Conservation (phyloP, 2,113 vertebrate genomes). For the Lota lota region DNA sequence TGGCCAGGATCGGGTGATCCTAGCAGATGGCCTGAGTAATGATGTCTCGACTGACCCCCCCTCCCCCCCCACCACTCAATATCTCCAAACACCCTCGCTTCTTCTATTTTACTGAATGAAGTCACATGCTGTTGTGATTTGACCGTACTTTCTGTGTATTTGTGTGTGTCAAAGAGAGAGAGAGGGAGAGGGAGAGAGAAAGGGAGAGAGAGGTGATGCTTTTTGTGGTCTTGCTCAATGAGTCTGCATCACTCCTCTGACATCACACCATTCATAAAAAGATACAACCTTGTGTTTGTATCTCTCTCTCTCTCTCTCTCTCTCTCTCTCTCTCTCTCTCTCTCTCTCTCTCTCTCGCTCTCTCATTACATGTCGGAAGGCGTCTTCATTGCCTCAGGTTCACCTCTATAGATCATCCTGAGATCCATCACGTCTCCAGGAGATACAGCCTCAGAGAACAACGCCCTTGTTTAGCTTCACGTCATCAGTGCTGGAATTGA, state of each 20-base stretch:
- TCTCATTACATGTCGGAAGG: background rate
- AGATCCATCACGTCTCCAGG: no score
- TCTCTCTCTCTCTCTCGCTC: background rate
- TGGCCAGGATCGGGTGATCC: no score
- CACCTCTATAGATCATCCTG: no score
- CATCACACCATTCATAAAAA: constrained; percentile 47
- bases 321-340: constrained; percentile 6
- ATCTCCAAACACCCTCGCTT: no score
- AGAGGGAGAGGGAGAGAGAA: constrained; percentile 1
- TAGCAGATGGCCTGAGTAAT: no score
- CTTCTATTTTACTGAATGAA: no score
- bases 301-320: constrained; percentile 15
- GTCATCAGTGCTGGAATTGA: background rate
- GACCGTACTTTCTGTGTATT: no score
- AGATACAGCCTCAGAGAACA: background rate
- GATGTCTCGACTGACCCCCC: no score
- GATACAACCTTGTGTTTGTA: background rate
- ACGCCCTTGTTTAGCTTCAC: background rate
- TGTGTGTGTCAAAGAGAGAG: constrained; percentile 13
- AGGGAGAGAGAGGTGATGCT: background rate
- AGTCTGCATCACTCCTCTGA: constrained; percentile 36
- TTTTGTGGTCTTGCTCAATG: no score
- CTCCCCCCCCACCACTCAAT: no score
- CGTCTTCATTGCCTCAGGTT: no score
- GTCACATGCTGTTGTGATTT: no score